Percentiles rank a stretch among this genome's conserved stretches.
Evolutionary conservation across 2,113 vertebrate species (phyloP).

Genomic region (Motacilla alba): DNA sequence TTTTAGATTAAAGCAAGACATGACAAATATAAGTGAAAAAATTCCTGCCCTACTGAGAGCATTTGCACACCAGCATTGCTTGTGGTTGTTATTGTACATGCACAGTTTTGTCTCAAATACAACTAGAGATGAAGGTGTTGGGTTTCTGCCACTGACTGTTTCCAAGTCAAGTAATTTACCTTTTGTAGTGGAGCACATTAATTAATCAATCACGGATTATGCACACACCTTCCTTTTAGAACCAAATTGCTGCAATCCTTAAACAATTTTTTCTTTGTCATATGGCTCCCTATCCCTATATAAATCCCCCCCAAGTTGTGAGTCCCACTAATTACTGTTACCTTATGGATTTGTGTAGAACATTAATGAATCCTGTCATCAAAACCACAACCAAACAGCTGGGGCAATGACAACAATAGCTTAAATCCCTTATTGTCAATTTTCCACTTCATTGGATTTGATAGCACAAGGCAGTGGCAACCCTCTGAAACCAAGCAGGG

Average conservation of each 20-base stretch:
- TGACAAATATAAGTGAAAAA: accelerated
- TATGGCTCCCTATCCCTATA: not conserved
- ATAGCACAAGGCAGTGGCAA: not conserved
- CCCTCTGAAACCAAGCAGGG: not conserved
- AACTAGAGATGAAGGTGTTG: not conserved
- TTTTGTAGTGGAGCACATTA: not conserved
- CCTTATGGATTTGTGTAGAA: not conserved
- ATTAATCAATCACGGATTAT: not conserved
- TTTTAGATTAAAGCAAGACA: not conserved
- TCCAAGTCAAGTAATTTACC: not conserved
- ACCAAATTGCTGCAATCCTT: not conserved
- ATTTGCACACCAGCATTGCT: not conserved
- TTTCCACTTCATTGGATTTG: slow-evolving; percentile 25
- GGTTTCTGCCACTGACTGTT: not conserved
- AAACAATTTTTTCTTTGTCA: not conserved
- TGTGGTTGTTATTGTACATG: not conserved
- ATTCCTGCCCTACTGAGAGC: not conserved
- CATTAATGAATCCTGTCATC: not conserved
- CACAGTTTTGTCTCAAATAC: not conserved
- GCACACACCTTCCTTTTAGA: not conserved
- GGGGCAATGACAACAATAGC: not conserved
- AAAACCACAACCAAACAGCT: not conserved
- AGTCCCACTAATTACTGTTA: not conserved
- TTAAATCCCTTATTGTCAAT: slow-evolving; percentile 1
- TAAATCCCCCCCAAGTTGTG: not conserved